Percentiles rank a stretch among this genome's conserved stretches.
phyloP scores from a whole-genome alignment of 2,797 vertebrate species.

The Ctenochaetus hawaiiensis region DNA sequence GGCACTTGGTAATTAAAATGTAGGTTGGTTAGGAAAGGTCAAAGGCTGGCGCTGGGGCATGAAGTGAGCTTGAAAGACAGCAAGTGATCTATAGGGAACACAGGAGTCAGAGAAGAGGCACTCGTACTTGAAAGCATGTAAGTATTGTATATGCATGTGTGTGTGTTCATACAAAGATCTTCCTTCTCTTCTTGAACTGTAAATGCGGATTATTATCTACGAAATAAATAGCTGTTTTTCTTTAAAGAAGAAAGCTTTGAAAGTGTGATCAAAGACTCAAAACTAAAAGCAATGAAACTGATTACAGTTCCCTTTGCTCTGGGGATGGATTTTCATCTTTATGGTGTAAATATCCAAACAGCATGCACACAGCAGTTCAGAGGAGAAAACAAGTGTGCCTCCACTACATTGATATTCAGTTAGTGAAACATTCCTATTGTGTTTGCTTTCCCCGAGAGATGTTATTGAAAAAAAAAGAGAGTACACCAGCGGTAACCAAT shows the following conservation, averaged over 20 bases:
- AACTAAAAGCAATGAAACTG: not conserved
- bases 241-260: constrained; percentile 25
- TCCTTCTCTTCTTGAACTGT: not conserved
- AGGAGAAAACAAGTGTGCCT: too few species aligned
- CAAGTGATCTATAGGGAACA: constrained; percentile 1
- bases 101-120: not conserved
- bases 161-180: too few species aligned
- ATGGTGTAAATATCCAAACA: constrained; percentile 8
- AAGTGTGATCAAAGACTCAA: constrained; percentile 12
- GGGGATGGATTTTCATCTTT: constrained; percentile 17
- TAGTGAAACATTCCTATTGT: too few species aligned
- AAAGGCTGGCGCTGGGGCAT: constrained; percentile 23
- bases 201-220: constrained; percentile 13
- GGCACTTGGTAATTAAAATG: constrained; percentile 68
- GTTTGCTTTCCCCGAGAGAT: constrained; percentile 8
- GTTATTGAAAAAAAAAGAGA: not conserved
- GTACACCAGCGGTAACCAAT: not conserved
- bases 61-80: constrained; percentile 20
- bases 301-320: constrained; percentile 1
- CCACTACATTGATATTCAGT: too few species aligned
- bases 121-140: not conserved
- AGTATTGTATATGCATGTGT: not conserved
- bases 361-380: too few species aligned
- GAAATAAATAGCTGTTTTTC: constrained; percentile 18
- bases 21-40: constrained; percentile 61